phyloP scores from a whole-genome alignment of 2,888 invertebrate genomes.

The Nematopogon swammerdamellus region DNA sequence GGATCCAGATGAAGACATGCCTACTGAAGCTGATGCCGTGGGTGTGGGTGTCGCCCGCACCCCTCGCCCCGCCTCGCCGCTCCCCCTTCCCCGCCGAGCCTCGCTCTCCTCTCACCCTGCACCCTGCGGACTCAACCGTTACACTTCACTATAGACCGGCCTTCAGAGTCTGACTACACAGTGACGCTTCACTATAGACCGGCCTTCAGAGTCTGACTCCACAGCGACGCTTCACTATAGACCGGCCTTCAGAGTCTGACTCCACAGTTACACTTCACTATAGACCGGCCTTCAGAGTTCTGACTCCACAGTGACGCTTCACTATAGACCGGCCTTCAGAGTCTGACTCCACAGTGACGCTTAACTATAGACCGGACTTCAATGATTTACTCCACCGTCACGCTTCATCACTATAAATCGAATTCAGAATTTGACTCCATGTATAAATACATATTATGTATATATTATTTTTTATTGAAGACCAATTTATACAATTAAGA shows the following conservation, averaged over 20 bases:
- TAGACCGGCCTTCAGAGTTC: constrained; percentile 4
- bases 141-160: constrained; percentile 16
- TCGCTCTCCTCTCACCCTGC: constrained; percentile 35
- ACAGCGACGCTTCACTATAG: constrained; percentile 22
- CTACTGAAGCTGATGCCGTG: constrained; percentile 27
- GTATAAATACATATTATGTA: too few relatives aligned
- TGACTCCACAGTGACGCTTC: constrained; percentile 25
- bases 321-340: neutral
- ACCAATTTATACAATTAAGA: too few relatives aligned
- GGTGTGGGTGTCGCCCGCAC: constrained; percentile 18
- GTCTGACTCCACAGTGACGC: constrained; percentile 19
- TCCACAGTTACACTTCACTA: constrained; percentile 24
- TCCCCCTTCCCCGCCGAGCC: constrained; percentile 35
- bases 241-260: neutral
- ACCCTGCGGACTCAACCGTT: constrained; percentile 34
- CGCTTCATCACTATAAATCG: constrained; percentile 16
- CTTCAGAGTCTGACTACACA: constrained; percentile 7
- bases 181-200: constrained; percentile 20
- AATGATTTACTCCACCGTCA: constrained; percentile 18
- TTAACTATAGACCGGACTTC: constrained; percentile 13
- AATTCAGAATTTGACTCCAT: neutral
- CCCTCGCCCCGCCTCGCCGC: constrained; percentile 14
- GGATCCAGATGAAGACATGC: constrained; percentile 47
- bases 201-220: neutral
- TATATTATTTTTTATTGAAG: too few relatives aligned